A percentile compares a stretch with the other conserved stretches of the same genome.
Conservation (phyloP, 2,113 vertebrate genomes). For the Ictidomys tridecemlineatus region DNA sequence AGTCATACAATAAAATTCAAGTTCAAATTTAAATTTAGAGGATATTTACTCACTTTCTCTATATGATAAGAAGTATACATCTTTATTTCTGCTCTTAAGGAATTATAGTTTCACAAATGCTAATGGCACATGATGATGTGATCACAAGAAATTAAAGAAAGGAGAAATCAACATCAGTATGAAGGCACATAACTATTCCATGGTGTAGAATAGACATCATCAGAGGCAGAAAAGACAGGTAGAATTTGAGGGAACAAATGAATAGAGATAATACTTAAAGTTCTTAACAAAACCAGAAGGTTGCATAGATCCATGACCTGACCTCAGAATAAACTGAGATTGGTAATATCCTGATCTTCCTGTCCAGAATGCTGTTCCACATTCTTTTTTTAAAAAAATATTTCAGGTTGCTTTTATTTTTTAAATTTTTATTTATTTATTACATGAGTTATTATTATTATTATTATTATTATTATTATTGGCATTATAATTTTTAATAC, state of each 20-base stretch:
- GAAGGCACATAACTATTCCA: background rate
- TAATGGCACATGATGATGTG: background rate
- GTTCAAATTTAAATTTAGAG: background rate
- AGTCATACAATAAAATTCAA: background rate
- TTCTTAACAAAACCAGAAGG: accelerated
- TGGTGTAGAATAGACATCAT: background rate
- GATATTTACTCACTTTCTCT: background rate
- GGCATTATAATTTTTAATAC: too few species aligned
- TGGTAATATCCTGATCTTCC: background rate
- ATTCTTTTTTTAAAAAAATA: background rate
- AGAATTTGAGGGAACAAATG: background rate
- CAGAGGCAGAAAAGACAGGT: background rate
- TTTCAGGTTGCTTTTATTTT: too few species aligned
- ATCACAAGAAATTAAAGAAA: background rate
- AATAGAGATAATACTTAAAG: background rate
- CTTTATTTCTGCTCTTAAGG: background rate
- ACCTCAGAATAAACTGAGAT: background rate
- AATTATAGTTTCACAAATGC: background rate
- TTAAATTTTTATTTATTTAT: too few species aligned
- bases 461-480: too few species aligned
- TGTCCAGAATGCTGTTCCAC: background rate
- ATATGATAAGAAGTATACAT: background rate
- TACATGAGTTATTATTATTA: too few species aligned
- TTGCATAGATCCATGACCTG: background rate
- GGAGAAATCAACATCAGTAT: background rate